Percentiles rank a stretch among this genome's conserved stretches.
Evolutionary conservation across 2,113 vertebrate species (phyloP).

Genomic region (Burhinus bistriatus): DNA sequence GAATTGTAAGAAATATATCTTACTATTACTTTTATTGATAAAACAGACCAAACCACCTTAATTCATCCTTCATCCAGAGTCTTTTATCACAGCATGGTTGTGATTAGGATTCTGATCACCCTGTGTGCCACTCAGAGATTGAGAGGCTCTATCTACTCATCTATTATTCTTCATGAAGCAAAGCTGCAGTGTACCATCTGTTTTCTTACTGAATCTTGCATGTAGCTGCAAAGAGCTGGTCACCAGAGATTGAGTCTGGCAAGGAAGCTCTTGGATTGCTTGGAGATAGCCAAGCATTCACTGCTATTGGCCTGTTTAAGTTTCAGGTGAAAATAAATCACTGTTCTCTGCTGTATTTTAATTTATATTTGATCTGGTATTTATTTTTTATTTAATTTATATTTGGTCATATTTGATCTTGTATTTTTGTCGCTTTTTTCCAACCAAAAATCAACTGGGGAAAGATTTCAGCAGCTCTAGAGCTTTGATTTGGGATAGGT

Average conservation of each 20-base stretch:
- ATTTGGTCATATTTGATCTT: background rate
- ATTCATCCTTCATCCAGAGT: slow-evolving; percentile 69
- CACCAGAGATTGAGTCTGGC: slow-evolving; percentile 35
- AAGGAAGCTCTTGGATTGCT: slow-evolving; percentile 17
- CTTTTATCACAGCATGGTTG: slow-evolving; percentile 64
- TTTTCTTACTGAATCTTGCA: slow-evolving; percentile 67
- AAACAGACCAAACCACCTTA: slow-evolving; percentile 66
- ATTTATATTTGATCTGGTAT: slow-evolving; percentile 22
- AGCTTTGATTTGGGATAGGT: background rate
- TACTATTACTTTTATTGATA: slow-evolving; percentile 77
- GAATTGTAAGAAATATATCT: slow-evolving; percentile 75
- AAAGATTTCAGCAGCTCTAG: background rate
- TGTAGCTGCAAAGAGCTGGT: slow-evolving; percentile 35
- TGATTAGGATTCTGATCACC: slow-evolving; percentile 70
- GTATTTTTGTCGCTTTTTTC: background rate
- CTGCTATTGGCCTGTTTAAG: background rate
- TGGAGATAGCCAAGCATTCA: background rate
- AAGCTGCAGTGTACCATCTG: slow-evolving; percentile 64
- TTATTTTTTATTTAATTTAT: slow-evolving; percentile 2
- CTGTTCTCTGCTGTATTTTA: background rate
- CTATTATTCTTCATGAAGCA: slow-evolving; percentile 69
- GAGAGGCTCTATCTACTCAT: slow-evolving; percentile 67
- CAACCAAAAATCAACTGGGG: background rate
- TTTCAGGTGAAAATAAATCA: slow-evolving; percentile 22
- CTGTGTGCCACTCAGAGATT: slow-evolving; percentile 48